Evolutionary conservation across 2,113 vertebrate genomes (phyloP).

Genomic region (Prinia subflava): DNA sequence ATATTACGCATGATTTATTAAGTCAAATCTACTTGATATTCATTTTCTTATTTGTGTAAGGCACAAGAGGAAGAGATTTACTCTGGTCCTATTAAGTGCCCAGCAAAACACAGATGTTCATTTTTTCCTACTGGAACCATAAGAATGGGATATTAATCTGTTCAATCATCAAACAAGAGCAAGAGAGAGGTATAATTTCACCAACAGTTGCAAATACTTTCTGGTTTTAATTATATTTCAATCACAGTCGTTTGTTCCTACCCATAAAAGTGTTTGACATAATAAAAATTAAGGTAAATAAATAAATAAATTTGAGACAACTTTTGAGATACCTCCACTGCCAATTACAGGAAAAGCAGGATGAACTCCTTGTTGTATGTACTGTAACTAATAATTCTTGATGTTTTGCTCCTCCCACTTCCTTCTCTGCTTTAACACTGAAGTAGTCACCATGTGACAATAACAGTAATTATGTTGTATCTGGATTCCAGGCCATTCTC

Average conservation of each 20-base stretch:
- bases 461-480: not conserved
- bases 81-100: not conserved
- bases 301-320: not conserved
- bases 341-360: not conserved
- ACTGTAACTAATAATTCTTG: not conserved
- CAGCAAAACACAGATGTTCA: not conserved
- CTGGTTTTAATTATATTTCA: not conserved
- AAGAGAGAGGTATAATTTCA: not conserved
- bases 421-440: not conserved
- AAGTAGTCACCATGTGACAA: not conserved
- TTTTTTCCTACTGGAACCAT: not conserved
- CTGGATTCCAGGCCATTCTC: not conserved
- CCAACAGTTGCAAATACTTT: not conserved
- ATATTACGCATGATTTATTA: not conserved
- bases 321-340: not conserved
- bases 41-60: not conserved
- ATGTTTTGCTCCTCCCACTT: conserved; percentile 1
- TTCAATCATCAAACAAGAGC: not conserved
- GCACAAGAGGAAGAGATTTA: not conserved
- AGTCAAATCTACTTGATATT: not conserved
- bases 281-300: not conserved
- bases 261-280: not conserved
- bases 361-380: not conserved
- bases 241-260: not conserved
- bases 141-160: not conserved